A percentile compares a stretch with the other conserved stretches of the same genome.
Conservation (phyloP, 2,888 invertebrate genomes). For the Callyntrura guangdongensis region DNA sequence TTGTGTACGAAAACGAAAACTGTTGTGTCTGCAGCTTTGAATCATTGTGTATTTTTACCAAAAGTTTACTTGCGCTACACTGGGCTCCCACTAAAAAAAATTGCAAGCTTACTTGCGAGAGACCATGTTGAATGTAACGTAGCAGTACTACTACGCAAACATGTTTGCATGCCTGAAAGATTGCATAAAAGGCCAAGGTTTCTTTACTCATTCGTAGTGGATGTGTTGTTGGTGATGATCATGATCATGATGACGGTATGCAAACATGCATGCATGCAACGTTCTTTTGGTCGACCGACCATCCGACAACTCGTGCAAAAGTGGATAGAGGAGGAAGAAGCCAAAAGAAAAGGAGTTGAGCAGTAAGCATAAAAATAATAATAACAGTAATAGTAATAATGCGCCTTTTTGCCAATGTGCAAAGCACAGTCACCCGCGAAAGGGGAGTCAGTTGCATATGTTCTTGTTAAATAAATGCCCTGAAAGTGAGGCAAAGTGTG, state of each 20-base stretch:
- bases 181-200: conserved; percentile 66
- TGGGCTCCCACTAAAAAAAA: background rate
- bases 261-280: conserved; percentile 19
- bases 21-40: background rate
- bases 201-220: background rate
- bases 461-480: conserved; percentile 25
- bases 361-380: conserved; percentile 23
- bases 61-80: background rate
- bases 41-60: background rate
- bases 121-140: too few species aligned
- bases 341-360: conserved; percentile 34
- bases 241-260: background rate
- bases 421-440: background rate
- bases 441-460: conserved; percentile 5
- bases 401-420: conserved; percentile 8
- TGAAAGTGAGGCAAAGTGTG: background rate
- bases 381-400: conserved; percentile 18
- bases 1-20: background rate
- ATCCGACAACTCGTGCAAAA: background rate
- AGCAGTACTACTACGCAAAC: too few species aligned
- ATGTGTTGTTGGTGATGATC: background rate
- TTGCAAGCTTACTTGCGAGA: too few species aligned
- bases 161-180: background rate
- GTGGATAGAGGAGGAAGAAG: conserved; percentile 2
- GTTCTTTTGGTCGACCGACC: conserved; percentile 21